Base-by-base conservation (phyloP, 2,888 invertebrate species). In the Spilarctia lutea region DNA sequence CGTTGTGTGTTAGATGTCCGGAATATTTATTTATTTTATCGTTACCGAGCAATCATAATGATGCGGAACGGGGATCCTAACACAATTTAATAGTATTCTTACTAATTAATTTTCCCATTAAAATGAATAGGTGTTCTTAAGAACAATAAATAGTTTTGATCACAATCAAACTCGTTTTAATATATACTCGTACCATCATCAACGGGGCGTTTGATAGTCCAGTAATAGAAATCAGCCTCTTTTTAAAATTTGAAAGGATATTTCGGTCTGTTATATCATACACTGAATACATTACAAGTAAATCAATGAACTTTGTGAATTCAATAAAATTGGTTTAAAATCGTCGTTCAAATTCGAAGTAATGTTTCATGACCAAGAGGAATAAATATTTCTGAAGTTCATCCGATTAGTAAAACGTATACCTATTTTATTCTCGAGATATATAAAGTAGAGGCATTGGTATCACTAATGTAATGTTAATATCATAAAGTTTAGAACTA, bases 401-500 rank as follows among this genome's bases (percentile, higher is more conserved):
- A n/a, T n/a, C 11, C 56, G n/a, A 27, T 13, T n/a, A 11, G 56
- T n/a, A 16, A 4, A 65, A 65, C 20, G 20, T 48, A 30, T 30
- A 48, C 48, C 6, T 63, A 65, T 35, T 65, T 33, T 24, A 35
- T 35, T 35, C 7, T 24, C 6, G 13, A 27, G 13, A 30, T 8
- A 10, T 56, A 7, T 24, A 16, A 60, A 60, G 60, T 60, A 27
- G 11, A 27, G 13, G 27, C 27, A 16, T 45, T 16, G n/a, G n/a
- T n/a, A n/a, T 42, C 24, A 20, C 27, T 27, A 42, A 30, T 30
- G 27, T 42, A n/a, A n/a, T n/a, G 27, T 30, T n/a, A 71, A 52
- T 65, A 56, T 27, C 18, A 65, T 18, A 65, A 30, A 63, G 35
- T 71, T 71, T 71, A n/a, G 60, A 65, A 75, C n/a, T 68, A 48